These are phyloP conservation scores for Heliconius hortense DNA, from an alignment of 2,888 invertebrate species.

Conservation along the genomic window DNA sequence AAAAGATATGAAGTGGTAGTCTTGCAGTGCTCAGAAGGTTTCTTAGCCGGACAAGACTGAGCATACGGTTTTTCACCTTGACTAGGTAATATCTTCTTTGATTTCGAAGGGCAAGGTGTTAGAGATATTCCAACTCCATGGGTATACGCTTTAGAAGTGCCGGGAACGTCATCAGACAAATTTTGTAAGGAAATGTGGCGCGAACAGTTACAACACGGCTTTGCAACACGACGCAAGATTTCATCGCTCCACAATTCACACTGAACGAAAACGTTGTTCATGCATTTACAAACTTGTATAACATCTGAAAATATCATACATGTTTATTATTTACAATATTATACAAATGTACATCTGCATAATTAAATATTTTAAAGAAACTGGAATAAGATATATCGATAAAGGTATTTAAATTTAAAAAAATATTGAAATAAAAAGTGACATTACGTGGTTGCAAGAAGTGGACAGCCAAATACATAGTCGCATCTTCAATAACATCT, in stretches of 20 bases:
- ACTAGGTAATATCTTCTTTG: conserved; percentile 30
- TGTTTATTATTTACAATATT: neutral
- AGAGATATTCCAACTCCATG: conserved; percentile 58
- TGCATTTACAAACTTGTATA: conserved; percentile 71
- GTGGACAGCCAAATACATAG: conserved; percentile 63
- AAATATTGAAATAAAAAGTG: neutral
- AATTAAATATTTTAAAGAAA: neutral
- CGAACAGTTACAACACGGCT: conserved; percentile 67
- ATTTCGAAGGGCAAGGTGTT: conserved; percentile 53
- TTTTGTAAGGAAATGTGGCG: conserved; percentile 60
- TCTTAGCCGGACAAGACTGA: conserved; percentile 50
- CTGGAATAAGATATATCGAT: neutral
- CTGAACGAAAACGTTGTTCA: conserved; percentile 72
- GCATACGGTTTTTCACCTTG: conserved; percentile 37
- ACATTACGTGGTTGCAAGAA: conserved; percentile 64
- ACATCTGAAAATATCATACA: conserved; percentile 51
- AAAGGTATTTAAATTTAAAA: neutral
- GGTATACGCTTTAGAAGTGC: conserved; percentile 48
- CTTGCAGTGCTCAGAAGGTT: conserved; percentile 51
- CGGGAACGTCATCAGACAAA: conserved; percentile 52
- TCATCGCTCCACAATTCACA: conserved; percentile 75
- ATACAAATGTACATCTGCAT: neutral
- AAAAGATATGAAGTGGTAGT: conserved; percentile 55
- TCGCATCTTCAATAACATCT: conserved; percentile 68
- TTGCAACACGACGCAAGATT: conserved; percentile 61